Base-by-base conservation (phyloP, 2,113 vertebrate species). In the Corynorhinus townsendii region DNA sequence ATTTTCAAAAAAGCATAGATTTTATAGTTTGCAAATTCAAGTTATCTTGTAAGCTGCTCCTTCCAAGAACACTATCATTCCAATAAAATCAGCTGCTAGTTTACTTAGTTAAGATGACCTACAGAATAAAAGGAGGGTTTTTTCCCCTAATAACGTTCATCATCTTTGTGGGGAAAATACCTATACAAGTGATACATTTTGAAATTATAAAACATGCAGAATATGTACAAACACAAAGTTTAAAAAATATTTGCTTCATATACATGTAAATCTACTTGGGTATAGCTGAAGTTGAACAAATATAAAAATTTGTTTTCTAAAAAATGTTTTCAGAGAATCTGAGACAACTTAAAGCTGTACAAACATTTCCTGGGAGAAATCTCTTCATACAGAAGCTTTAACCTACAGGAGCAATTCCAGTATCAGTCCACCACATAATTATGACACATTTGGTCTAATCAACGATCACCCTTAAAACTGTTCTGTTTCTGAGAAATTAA, bases 211-310 rank as follows among this genome's bases (percentile, higher is more conserved):
- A 98, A 98, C 98, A 98, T 98, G 98, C 98, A 98, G 97, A 98
- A 94, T 99, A 98, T 98, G 97, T 98, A 99, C 98, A 99, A 98
- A 99, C 98, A 91, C 96, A 98, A 98, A 98, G 77, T 98, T 98
- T 98, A 96, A 98, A 98, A 99, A 98, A 98, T 98, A 98, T 98
- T 98, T 98, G 98, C 98, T 98, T 98, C 98, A 98, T 98, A 98
- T 98, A 98, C 98, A 98, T 97, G 98, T 98, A 97, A 98, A 98
- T 98, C 98, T 99, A 99, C 98, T 98, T 98, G 98, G 95, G 96
- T 98, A 98, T 98, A 98, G 98, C 97, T 96, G 98, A 98, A 98
- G 98, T 98, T 98, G 98, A 98, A 98, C 96, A 97, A 98, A 98
- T 99, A 98, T 98, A 98, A 99, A 98, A 98, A 97, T 98, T 97